These are phyloP conservation scores for Bolborhynchus lineola DNA, from an alignment of 2,113 vertebrate genomes.

Conservation along the genomic window DNA sequence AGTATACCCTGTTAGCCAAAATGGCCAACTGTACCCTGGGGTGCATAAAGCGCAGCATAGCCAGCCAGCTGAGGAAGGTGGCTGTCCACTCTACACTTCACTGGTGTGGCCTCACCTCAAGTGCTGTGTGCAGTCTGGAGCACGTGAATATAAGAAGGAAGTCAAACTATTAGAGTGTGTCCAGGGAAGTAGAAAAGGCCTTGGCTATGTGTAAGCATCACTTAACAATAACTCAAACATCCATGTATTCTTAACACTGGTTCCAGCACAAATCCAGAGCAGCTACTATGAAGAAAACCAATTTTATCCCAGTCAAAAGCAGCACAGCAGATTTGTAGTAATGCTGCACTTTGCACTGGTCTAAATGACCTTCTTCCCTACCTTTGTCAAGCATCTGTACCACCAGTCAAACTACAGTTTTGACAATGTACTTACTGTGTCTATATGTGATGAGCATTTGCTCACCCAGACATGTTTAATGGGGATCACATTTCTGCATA, in stretches of 20 bases:
- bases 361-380: neutral
- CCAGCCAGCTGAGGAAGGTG: accelerated
- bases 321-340: neutral
- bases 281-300: neutral
- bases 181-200: neutral
- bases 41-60: neutral
- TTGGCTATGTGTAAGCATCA: neutral
- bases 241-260: neutral
- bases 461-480: neutral
- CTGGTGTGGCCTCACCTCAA: neutral
- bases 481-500: neutral
- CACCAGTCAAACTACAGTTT: neutral
- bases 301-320: neutral
- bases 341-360: neutral
- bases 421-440: neutral
- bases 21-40: neutral
- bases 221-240: neutral
- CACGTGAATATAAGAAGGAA: neutral
- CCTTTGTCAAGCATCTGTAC: neutral
- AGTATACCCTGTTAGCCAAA: neutral
- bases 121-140: neutral
- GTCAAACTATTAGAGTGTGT: neutral
- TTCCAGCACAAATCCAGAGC: neutral
- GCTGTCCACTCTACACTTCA: neutral
- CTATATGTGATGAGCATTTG: neutral